These are phyloP conservation scores for Pollachius pollachius DNA, from an alignment of 2,113 vertebrate genomes.

Conservation along the genomic window DNA sequence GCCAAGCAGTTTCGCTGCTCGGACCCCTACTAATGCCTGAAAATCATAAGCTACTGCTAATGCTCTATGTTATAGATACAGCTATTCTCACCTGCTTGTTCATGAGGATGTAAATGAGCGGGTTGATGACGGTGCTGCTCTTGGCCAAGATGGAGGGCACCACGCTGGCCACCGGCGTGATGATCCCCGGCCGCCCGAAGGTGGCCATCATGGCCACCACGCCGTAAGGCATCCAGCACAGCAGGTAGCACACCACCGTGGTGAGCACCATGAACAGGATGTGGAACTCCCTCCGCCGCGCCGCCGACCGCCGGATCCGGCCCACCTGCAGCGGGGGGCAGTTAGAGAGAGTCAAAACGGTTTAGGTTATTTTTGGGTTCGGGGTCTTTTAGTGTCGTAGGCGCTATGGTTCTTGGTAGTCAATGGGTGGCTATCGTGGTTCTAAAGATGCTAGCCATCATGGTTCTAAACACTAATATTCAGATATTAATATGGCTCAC, in stretches of 20 bases:
- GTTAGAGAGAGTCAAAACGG: background rate
- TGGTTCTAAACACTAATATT: too few relatives aligned
- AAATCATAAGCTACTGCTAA: too few relatives aligned
- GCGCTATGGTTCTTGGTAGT: background rate
- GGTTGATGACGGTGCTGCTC: slow-evolving; percentile 76
- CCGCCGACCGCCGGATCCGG: slow-evolving; percentile 61
- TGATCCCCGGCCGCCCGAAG: slow-evolving; percentile 64
- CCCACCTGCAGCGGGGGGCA: slow-evolving; percentile 59
- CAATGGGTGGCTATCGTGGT: too few relatives aligned
- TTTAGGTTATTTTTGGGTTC: too few relatives aligned
- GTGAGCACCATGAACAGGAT: slow-evolving; percentile 77
- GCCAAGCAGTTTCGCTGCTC: too few relatives aligned
- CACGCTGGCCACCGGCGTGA: slow-evolving; percentile 65
- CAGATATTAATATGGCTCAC: too few relatives aligned
- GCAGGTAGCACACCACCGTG: slow-evolving; percentile 68
- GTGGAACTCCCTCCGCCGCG: slow-evolving; percentile 68
- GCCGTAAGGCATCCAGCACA: slow-evolving; percentile 76
- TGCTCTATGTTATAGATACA: too few relatives aligned
- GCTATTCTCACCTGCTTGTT: slow-evolving; percentile 72
- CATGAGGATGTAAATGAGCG: slow-evolving; percentile 78
- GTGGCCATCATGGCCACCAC: slow-evolving; percentile 72
- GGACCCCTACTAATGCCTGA: too few relatives aligned
- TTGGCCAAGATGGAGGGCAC: slow-evolving; percentile 75
- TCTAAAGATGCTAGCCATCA: too few relatives aligned
- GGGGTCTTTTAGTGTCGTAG: background rate